phyloP scores from a whole-genome alignment of 1,140 invertebrate species.

The Dendroctonus ponderosae region DNA sequence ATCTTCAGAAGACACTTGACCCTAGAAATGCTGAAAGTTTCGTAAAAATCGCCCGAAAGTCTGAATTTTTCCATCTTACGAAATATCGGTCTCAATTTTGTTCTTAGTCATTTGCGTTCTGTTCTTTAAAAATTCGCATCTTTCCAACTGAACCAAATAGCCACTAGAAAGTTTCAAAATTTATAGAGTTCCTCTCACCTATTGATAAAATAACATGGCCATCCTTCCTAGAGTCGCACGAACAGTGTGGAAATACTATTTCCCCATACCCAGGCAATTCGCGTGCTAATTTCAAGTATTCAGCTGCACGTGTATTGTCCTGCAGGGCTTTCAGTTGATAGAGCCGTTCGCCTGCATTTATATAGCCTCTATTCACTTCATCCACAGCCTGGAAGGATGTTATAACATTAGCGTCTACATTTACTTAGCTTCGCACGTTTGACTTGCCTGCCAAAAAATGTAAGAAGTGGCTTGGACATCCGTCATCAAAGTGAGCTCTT shows the following conservation, averaged over 20 bases:
- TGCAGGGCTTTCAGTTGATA: conserved; percentile 95
- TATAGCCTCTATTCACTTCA: conserved; percentile 90
- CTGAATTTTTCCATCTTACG: too few relatives aligned
- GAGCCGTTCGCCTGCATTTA: conserved; percentile 82
- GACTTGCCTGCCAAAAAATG: conserved; percentile 71
- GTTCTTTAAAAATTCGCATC: neutral
- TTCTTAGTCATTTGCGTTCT: too few relatives aligned
- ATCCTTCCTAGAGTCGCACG: conserved; percentile 90
- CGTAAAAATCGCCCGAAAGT: too few relatives aligned
- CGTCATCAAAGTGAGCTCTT: conserved; percentile 69
- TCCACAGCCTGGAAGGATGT: conserved; percentile 76
- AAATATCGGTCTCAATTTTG: too few relatives aligned
- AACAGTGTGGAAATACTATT: conserved; percentile 91
- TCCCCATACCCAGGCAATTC: conserved; percentile 88
- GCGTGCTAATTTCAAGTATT: conserved; percentile 85
- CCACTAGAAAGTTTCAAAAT: neutral
- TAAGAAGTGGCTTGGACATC: conserved; percentile 66
- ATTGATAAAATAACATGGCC: conserved; percentile 85
- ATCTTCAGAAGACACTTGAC: too few relatives aligned
- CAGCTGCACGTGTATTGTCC: conserved; percentile 80
- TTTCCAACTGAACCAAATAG: neutral
- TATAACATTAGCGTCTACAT: too few relatives aligned
- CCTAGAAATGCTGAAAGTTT: too few relatives aligned
- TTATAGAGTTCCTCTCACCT: conserved; percentile 47
- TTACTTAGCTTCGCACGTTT: too few relatives aligned